phyloP scores from a whole-genome alignment of 1,140 invertebrate species.

The Babylonia areolata region DNA sequence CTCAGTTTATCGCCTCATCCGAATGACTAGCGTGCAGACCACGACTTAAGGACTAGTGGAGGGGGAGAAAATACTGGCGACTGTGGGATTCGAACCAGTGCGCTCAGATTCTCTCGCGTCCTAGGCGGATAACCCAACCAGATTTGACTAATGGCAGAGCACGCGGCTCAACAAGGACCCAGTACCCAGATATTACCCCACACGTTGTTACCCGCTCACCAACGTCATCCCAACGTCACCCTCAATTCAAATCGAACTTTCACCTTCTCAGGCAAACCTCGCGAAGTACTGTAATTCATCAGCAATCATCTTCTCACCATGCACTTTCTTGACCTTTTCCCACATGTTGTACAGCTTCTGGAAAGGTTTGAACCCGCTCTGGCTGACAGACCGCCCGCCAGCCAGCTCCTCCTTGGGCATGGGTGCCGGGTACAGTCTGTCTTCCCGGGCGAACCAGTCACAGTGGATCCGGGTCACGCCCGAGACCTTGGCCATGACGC shows the following conservation, averaged over 20 bases:
- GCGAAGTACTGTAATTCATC: not conserved
- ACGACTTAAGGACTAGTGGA: no score
- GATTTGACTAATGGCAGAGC: not conserved
- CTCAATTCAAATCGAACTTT: not conserved
- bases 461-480: constrained; percentile 44
- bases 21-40: no score
- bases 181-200: not conserved
- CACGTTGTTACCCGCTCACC: not conserved
- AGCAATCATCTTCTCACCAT: not conserved
- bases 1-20: no score
- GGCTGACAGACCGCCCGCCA: not conserved
- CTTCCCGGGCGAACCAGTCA: constrained; percentile 4
- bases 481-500: constrained; percentile 67
- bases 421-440: not conserved
- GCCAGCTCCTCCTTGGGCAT: not conserved
- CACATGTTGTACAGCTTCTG: not conserved
- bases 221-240: not conserved
- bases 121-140: no score
- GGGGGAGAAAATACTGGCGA: no score
- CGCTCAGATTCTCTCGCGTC: no score
- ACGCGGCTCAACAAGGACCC: not conserved
- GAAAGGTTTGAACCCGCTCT: not conserved
- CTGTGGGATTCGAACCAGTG: no score
- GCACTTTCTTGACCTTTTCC: not conserved
- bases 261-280: no score